Evolutionary conservation across 2,888 invertebrate genomes (phyloP), one percentile per base, ranked within the genome.

Genomic region (Andrena praecox): DNA sequence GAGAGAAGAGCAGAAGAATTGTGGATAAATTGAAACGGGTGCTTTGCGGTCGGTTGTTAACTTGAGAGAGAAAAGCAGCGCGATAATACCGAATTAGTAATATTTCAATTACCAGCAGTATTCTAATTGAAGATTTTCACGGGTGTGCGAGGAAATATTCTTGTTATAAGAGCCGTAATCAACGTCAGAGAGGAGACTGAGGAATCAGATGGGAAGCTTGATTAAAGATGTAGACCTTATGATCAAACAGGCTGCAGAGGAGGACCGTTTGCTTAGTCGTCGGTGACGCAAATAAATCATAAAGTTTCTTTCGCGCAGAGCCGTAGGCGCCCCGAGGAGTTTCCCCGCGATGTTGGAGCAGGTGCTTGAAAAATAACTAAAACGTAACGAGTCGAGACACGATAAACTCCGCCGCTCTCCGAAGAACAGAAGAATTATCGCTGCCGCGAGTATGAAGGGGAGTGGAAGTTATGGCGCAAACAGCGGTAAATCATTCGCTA

Each of bases 361-460:
- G 82, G 82, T 77, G 84, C 50, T 68, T 54, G 56, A 68, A 64
- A 52, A 74, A 33, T 75, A 68, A 77, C 33, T 66, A 50, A 56
- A 69, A 72, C n/a, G 50, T 59, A 63, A 50, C 75, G 56, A 70
- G 70, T 33, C 27, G 70, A 35, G 81, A 50, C 70, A 31, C 48
- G 77, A 77, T 75, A 62, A 77, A 84, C 70, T 71, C 27, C 60
- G 52, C 67, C 52, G 35, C 62, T 77, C 71, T 31, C 52, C 52
- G 68, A 59, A 29, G 48, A 67, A 48, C 48, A 20, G 54, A 66
- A 73, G 60, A 82, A 79, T 79, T 70, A 79, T 66, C 56, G 66
- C 76, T 62, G 56, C 54, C 27, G 48, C 27, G 16, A 66, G 74
- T 52, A 68, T 66, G 68, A 50, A 77, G 24, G n/a, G 20, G 42